phyloP scores from a whole-genome alignment of 2,797 vertebrate genomes.

The Hoplostethus mediterraneus region DNA sequence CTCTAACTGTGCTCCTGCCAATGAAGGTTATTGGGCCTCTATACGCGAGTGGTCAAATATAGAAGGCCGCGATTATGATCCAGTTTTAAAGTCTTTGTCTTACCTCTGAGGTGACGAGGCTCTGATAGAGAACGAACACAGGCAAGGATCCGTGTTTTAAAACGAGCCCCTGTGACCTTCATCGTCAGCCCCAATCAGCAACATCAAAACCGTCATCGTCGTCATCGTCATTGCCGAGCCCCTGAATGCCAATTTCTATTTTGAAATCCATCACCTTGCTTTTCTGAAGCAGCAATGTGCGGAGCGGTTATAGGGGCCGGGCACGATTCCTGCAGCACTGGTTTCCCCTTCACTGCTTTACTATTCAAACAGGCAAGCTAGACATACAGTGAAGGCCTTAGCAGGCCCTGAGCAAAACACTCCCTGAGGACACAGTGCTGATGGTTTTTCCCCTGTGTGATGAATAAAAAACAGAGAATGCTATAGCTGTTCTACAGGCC shows the following conservation, averaged over 20 bases:
- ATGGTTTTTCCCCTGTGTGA: slow-evolving; percentile 76
- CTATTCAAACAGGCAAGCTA: slow-evolving; percentile 65
- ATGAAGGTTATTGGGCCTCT: slow-evolving; percentile 78
- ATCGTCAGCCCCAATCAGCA: slow-evolving; percentile 34
- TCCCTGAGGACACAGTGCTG: slow-evolving; percentile 71
- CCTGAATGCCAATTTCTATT: slow-evolving; percentile 40
- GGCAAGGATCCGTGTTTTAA: slow-evolving; percentile 15
- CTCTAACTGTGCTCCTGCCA: slow-evolving; percentile 68
- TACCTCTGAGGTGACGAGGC: slow-evolving; percentile 27
- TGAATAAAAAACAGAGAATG: slow-evolving; percentile 74
- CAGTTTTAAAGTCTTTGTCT: slow-evolving; percentile 54
- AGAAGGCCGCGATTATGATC: slow-evolving; percentile 71
- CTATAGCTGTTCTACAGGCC: slow-evolving; percentile 64
- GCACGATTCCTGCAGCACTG: slow-evolving; percentile 36
- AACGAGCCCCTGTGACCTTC: slow-evolving; percentile 35
- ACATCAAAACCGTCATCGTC: slow-evolving; percentile 46
- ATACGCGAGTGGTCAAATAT: slow-evolving; percentile 73
- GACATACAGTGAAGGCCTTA: slow-evolving; percentile 58
- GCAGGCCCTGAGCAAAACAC: slow-evolving; percentile 72
- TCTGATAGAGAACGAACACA: slow-evolving; percentile 35
- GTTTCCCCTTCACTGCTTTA: slow-evolving; percentile 55
- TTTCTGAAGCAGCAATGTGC: slow-evolving; percentile 26
- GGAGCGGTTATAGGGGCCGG: slow-evolving; percentile 7
- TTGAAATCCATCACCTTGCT: slow-evolving; percentile 29
- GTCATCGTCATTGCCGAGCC: slow-evolving; percentile 32